Conservation (phyloP, 2,888 invertebrate genomes). For the Hyposoter didymator region DNA sequence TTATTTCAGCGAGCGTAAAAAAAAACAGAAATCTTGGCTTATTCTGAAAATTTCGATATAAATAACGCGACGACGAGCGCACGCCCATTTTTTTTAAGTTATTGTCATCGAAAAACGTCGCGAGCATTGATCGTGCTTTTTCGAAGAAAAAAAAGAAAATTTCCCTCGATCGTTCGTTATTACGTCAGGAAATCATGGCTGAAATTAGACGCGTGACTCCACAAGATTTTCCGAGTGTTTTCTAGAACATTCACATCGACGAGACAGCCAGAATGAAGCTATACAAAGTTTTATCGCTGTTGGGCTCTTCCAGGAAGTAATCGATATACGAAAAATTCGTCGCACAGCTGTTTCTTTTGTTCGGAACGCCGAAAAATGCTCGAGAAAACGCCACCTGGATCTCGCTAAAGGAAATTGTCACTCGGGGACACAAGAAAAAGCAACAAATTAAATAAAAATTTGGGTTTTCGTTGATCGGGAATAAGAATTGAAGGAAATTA, state of each 20-base stretch:
- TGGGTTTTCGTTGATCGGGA: background rate
- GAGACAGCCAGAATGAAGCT: background rate
- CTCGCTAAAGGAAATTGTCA: background rate
- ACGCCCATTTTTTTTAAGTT: background rate
- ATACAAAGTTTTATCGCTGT: conserved; percentile 7
- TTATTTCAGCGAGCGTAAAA: background rate
- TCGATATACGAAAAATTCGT: conserved; percentile 36
- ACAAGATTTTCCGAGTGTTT: conserved; percentile 18
- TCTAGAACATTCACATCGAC: conserved; percentile 27
- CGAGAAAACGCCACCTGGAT: conserved; percentile 39
- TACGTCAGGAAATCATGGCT: conserved; percentile 52
- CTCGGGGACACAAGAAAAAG: conserved; percentile 10
- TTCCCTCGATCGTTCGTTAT: conserved; percentile 38
- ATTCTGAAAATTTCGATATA: background rate
- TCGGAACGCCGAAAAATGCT: conserved; percentile 11
- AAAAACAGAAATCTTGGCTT: background rate
- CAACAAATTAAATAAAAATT: background rate
- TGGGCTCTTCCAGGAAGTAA: conserved; percentile 15
- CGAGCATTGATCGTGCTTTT: background rate
- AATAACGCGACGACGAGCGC: background rate
- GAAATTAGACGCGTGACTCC: conserved; percentile 45
- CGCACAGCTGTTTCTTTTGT: conserved; percentile 47
- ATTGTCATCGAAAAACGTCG: background rate
- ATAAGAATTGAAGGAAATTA: conserved; percentile 16
- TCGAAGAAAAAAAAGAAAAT: conserved; percentile 6